Base-by-base conservation (phyloP, 2,888 invertebrate species). In the Hirudinaria manillensis region DNA sequence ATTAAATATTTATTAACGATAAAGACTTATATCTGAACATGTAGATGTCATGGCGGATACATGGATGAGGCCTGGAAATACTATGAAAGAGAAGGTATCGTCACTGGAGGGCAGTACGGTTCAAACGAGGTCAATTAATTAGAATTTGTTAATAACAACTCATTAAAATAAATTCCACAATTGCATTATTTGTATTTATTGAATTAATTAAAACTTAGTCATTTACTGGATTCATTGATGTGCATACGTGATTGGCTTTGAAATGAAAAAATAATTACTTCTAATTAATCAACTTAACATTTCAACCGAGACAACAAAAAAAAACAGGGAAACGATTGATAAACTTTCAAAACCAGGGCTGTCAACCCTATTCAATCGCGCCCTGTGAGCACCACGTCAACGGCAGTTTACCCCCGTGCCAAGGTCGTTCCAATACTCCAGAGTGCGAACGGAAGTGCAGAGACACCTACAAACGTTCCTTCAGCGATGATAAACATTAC, bases 321-420 rank as follows among this genome's bases (percentile, higher is more conserved):
- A 10, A 1, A 45, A 4, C 16, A 16, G 4, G 13, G 45, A 10
- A 45, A 16, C 45, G 16, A 45, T 45, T 3, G 45, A 45, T 45
- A 45, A 45, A 45, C 10, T 45, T 45, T 45, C 10, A 45, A 45
- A 45, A 45, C 36, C 45, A 87, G 88, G 94, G 95, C 16, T 96
- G 95, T 86, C 89, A 89, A 79, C 94, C 94, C 0, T 95, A 95
- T 84, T 89, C 89, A 82, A 91, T 95, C 79, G 87, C 89, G 10
- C 91, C 93, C 0, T 95, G 95, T 84, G 94, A 94, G 83, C 95
- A 95, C 84, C 94, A 95, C 84, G 90, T 91, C 0, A 91, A 91
- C 75, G 94, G 94, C 0, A 88, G 82, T 45, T 78, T 81, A 16
- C 75, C 79, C 13, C 83, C 84, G 16, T 85, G 84, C 77, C 32